phyloP scores from a whole-genome alignment of 2,888 invertebrate genomes.

The Heliothis peltigera region DNA sequence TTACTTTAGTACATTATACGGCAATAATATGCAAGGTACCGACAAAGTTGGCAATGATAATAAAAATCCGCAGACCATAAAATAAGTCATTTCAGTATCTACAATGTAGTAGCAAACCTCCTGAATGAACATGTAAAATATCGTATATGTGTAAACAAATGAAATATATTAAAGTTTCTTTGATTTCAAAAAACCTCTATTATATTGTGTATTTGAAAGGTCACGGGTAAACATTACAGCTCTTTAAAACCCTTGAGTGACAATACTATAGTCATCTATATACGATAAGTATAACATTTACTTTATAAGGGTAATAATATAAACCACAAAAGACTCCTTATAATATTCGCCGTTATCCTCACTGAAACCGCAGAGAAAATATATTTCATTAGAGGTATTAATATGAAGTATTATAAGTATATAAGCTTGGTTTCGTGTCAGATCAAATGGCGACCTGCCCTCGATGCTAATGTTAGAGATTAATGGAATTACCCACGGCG shows the following conservation, averaged over 20 bases:
- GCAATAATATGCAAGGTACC: slow-evolving; percentile 5
- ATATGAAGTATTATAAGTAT: slow-evolving; percentile 75
- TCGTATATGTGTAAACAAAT: no score
- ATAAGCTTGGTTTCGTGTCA: slow-evolving; percentile 71
- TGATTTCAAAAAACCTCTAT: slow-evolving; percentile 10
- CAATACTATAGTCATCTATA: slow-evolving; percentile 20
- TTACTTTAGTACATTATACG: slow-evolving; percentile 17
- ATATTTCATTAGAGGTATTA: slow-evolving; percentile 77
- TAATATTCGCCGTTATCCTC: slow-evolving; percentile 67
- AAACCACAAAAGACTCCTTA: slow-evolving; percentile 61
- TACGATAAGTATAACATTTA: slow-evolving; percentile 41
- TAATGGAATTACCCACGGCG: slow-evolving; percentile 82
- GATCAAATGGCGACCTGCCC: slow-evolving; percentile 83
- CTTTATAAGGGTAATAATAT: slow-evolving; percentile 43
- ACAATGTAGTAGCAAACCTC: slow-evolving; percentile 27
- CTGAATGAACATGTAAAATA: slow-evolving; percentile 3
- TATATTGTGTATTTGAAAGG: slow-evolving; percentile 42
- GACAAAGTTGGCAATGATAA: slow-evolving; percentile 24
- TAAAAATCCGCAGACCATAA: slow-evolving; percentile 34
- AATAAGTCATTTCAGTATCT: slow-evolving; percentile 20
- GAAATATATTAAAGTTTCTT: no score
- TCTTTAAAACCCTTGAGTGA: slow-evolving; percentile 37
- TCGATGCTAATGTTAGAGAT: slow-evolving; percentile 83
- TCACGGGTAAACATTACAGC: slow-evolving; percentile 10
- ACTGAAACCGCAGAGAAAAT: slow-evolving; percentile 66